Evolutionary conservation across 1,140 invertebrate genomes (phyloP).

Genomic region (Orius insidiosus): DNA sequence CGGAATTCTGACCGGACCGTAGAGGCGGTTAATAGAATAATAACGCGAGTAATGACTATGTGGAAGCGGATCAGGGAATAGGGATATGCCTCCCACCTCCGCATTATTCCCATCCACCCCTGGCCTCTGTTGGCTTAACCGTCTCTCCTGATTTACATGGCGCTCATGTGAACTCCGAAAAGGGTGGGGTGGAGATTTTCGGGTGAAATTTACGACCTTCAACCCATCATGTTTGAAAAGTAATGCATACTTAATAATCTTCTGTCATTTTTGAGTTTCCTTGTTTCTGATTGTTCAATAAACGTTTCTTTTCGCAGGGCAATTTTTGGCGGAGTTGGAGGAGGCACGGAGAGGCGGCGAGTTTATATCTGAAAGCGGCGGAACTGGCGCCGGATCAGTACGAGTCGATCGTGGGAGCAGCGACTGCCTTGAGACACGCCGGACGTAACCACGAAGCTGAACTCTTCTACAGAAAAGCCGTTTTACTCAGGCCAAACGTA

Average conservation of each 20-base stretch:
- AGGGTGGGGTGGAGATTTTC: too few species aligned
- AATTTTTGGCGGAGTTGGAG: conserved; percentile 66
- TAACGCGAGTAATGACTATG: conserved; percentile 6
- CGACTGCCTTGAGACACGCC: conserved; percentile 63
- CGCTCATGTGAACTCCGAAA: too few species aligned
- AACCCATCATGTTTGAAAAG: not conserved
- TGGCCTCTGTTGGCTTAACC: too few species aligned
- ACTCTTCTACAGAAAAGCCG: conserved; percentile 60
- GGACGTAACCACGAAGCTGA: conserved; percentile 63
- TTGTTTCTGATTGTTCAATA: not conserved
- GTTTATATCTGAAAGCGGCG: conserved; percentile 55
- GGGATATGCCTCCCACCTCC: too few species aligned
- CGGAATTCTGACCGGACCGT: not conserved
- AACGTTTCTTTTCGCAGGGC: conserved; percentile 41
- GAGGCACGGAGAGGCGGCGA: conserved; percentile 61
- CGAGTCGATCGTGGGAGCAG: conserved; percentile 66
- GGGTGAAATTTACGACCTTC: too few species aligned
- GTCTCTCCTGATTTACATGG: too few species aligned
- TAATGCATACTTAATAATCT: not conserved
- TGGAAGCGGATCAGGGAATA: conserved; percentile 3
- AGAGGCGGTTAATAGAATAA: conserved; percentile 7
- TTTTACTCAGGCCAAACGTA: conserved; percentile 48
- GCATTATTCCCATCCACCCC: too few species aligned
- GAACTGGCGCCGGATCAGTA: conserved; percentile 60
- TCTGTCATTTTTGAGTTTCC: not conserved